Evolutionary conservation across 2,888 invertebrate genomes (phyloP).

Genomic region (Lasioglossum malachurum): DNA sequence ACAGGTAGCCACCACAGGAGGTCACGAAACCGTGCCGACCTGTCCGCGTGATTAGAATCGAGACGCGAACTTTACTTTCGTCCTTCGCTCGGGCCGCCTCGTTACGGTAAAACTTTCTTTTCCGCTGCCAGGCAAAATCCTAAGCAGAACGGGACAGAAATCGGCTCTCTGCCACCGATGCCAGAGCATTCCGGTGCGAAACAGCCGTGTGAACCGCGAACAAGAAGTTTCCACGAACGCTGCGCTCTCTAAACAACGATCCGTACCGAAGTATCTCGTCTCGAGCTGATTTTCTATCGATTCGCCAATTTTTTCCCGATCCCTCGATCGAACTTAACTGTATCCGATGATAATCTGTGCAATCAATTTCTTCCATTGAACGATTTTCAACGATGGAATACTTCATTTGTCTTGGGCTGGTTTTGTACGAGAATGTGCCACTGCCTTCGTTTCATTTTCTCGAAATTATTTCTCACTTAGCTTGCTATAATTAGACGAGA

Average conservation of each 20-base stretch:
- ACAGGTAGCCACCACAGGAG: slow-evolving; percentile 23
- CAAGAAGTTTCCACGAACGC: slow-evolving; percentile 2
- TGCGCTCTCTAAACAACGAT: slow-evolving; percentile 21
- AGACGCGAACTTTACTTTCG: slow-evolving; percentile 70
- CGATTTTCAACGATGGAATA: background rate
- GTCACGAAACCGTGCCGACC: slow-evolving; percentile 57
- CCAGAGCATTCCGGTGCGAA: slow-evolving; percentile 24
- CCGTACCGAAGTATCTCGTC: slow-evolving; percentile 1
- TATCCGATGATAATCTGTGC: background rate
- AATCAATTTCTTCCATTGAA: background rate
- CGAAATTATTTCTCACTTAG: no score
- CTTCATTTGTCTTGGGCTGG: no score
- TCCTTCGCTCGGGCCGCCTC: slow-evolving; percentile 53
- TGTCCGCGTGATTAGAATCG: slow-evolving; percentile 72
- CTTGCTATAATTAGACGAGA: no score
- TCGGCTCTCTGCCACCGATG: slow-evolving; percentile 12
- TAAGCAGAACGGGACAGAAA: slow-evolving; percentile 45
- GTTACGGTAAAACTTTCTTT: slow-evolving; percentile 66
- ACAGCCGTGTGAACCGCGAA: slow-evolving; percentile 28
- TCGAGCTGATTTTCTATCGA: slow-evolving; percentile 12
- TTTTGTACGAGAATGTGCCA: no score
- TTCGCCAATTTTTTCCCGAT: background rate
- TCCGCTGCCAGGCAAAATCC: slow-evolving; percentile 42
- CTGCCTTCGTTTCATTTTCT: no score
- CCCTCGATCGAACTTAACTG: background rate